A percentile compares a stretch with the other conserved stretches of the same genome.
phyloP scores from a whole-genome alignment of 2,888 invertebrate genomes.

The Chrysopilus asiliformis region DNA sequence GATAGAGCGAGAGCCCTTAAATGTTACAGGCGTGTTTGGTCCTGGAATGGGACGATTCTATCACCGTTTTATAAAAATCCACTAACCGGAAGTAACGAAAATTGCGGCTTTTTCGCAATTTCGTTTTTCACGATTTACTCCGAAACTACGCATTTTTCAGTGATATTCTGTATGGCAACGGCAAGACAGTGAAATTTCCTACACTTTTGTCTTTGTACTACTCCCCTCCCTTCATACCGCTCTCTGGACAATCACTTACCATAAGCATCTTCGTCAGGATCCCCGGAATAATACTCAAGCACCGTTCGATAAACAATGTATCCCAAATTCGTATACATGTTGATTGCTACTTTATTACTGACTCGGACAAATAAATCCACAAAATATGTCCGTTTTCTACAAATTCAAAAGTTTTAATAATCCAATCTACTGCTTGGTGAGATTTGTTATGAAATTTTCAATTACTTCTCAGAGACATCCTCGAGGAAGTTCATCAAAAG shows the following conservation, averaged over 20 bases:
- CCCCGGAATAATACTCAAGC: constrained; percentile 94
- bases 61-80: too few species aligned
- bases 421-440: background rate
- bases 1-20: too few species aligned
- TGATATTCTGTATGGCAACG: too few species aligned
- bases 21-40: too few species aligned
- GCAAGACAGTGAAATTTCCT: too few species aligned
- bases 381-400: constrained; percentile 88
- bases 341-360: constrained; percentile 92
- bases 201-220: too few species aligned
- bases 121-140: too few species aligned
- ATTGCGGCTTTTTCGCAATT: too few species aligned
- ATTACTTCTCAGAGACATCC: constrained; percentile 85
- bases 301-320: constrained; percentile 95
- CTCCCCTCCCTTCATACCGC: background rate
- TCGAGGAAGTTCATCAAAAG: constrained; percentile 90
- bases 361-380: constrained; percentile 97
- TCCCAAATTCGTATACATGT: constrained; percentile 92
- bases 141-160: too few species aligned
- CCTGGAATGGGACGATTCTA: too few species aligned
- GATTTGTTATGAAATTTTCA: background rate
- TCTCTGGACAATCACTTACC: constrained; percentile 43
- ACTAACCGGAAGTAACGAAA: too few species aligned
- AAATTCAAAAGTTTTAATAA: constrained; percentile 23
- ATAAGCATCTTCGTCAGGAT: constrained; percentile 97